phyloP scores from a whole-genome alignment of 2,888 invertebrate species.

The Eulithis testata region DNA sequence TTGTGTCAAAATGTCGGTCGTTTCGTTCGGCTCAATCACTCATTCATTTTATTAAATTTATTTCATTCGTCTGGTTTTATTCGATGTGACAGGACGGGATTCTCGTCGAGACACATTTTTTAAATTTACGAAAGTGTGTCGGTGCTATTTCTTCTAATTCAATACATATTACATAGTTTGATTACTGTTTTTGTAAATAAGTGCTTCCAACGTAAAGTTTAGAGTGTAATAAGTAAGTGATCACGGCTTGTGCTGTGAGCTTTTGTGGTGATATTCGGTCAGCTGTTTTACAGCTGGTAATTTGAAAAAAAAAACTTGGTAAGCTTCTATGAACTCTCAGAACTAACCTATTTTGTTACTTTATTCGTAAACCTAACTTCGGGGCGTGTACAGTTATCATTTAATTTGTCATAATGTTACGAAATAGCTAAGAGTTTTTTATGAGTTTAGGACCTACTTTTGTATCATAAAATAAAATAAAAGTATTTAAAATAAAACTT shows the following conservation, averaged over 20 bases:
- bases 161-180: not conserved
- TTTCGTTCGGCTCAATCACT: not conserved
- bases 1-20: not conserved
- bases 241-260: slow-evolving; percentile 5
- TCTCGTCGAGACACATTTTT: slow-evolving; percentile 19
- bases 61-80: slow-evolving; percentile 8
- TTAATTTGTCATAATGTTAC: not conserved
- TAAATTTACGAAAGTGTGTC: slow-evolving; percentile 25
- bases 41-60: not conserved
- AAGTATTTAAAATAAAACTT: too few relatives aligned
- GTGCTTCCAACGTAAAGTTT: slow-evolving; percentile 2
- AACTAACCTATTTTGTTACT: not conserved
- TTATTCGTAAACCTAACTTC: not conserved
- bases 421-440: not conserved
- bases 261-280: slow-evolving; percentile 13
- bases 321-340: slow-evolving; percentile 13
- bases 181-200: slow-evolving; percentile 12
- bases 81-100: slow-evolving; percentile 15
- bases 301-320: slow-evolving; percentile 13
- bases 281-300: slow-evolving; percentile 18
- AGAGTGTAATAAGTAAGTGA: slow-evolving; percentile 2
- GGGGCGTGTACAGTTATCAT: too few relatives aligned
- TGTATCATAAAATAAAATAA: too few relatives aligned
- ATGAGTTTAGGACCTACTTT: not conserved
- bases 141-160: slow-evolving; percentile 13